phyloP scores from a whole-genome alignment of 2,888 invertebrate genomes.

The Bembecia ichneumoniformis region DNA sequence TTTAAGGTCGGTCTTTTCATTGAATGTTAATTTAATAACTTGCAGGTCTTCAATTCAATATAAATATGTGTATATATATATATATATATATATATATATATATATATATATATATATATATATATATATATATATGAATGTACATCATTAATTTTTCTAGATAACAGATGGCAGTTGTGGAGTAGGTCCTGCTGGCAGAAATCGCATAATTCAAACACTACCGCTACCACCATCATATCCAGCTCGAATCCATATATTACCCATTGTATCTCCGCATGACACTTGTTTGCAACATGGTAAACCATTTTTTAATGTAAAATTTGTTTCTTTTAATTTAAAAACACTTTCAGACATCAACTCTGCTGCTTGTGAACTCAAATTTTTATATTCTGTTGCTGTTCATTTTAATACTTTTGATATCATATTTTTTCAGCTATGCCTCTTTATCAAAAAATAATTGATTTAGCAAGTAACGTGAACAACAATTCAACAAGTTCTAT shows the following conservation, averaged over 20 bases:
- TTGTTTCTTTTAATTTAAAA: background rate
- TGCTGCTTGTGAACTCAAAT: background rate
- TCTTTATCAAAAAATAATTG: slow-evolving; percentile 84
- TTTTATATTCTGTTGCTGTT: too few relatives aligned
- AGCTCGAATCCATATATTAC: slow-evolving; percentile 84
- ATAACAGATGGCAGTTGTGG: slow-evolving; percentile 63
- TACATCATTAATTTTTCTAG: slow-evolving; percentile 16
- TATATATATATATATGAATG: background rate
- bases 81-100: too few relatives aligned
- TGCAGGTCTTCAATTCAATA: too few relatives aligned
- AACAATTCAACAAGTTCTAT: slow-evolving; percentile 40
- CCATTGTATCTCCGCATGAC: slow-evolving; percentile 78
- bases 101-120: too few relatives aligned
- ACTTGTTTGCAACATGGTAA: slow-evolving; percentile 59
- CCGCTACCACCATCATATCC: slow-evolving; percentile 87
- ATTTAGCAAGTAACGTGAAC: slow-evolving; percentile 73
- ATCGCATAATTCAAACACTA: slow-evolving; percentile 59
- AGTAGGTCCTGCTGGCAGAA: slow-evolving; percentile 50
- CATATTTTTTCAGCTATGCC: slow-evolving; percentile 68
- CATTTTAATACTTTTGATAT: too few relatives aligned
- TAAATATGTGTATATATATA: too few relatives aligned
- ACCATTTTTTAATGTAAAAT: background rate
- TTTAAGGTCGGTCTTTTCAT: too few relatives aligned
- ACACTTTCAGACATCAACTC: background rate
- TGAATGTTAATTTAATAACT: too few relatives aligned